Base-by-base conservation (phyloP, 2,888 invertebrate species). In the Cylindroiulus punctatus region DNA sequence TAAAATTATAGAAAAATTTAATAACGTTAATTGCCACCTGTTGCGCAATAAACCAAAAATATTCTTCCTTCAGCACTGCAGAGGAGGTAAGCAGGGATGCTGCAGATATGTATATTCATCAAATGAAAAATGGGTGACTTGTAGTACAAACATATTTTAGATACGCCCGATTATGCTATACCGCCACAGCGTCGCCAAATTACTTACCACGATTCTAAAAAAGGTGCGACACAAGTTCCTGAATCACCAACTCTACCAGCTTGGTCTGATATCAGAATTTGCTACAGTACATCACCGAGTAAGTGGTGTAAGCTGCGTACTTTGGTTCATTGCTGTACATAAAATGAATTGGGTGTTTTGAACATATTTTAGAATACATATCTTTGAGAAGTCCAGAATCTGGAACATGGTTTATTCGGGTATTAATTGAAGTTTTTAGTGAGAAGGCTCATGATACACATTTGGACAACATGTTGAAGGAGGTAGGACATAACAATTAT, bases 61-160 rank as follows among this genome's bases (percentile, higher is more conserved):
- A n/a, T 88, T 88, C 47, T 88, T 88, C 57, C 86, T 88, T 40
- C 88, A 88, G 86, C 88, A 88, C 36, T 88, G 88, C 84, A 86
- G 88, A 30, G 88, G 88, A 65, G 86, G 87, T 87, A 85, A 84
- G 81, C 26, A 30, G 2, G 52, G 26, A 8, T 8, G 26, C 10
- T 65, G 3, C 10, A 76, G 30, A 76, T 30, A 26, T 76, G 26
- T 12, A 12, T 14, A 30, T 57, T 76, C 7, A 30, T 17, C 3
- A 30, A 14, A 44, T 44, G 8, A 44, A 44, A 44, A 30, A 30
- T 30, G 17, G 1, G 57, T 14, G 1, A 65, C 3, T 76, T 30
- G 14, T 14, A 26, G 14, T 30, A 40, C 2, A 8, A 8, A 83
- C 8, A 44, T 44, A 10, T 14, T 44, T 44, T 44, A 85, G 85